phyloP scores from a whole-genome alignment of 2,888 invertebrate species.

The Xylophagus ater region DNA sequence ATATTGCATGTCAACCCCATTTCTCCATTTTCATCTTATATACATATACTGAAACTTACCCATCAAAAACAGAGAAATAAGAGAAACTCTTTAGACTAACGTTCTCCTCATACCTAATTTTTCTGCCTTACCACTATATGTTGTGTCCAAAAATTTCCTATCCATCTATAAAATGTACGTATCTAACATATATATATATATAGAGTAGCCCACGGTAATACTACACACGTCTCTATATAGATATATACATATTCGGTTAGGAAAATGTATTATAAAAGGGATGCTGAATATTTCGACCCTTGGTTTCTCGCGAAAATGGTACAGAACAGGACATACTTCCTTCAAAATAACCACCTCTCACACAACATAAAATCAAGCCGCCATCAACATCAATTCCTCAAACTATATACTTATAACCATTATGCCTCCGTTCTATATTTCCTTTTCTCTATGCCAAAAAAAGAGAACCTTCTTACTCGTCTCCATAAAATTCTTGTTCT shows the following conservation, averaged over 20 bases:
- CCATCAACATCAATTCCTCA: too few relatives aligned
- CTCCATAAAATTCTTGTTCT: too few relatives aligned
- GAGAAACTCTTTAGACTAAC: constrained; percentile 11
- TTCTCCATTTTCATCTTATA: neutral
- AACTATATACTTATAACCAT: too few relatives aligned
- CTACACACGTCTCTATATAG: neutral
- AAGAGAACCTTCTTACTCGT: too few relatives aligned
- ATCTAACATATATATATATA: neutral
- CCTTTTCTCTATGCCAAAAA: too few relatives aligned
- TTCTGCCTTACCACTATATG: constrained; percentile 5
- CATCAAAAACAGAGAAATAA: neutral
- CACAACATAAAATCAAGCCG: too few relatives aligned
- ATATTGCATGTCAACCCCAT: neutral
- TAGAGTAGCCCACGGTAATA: neutral
- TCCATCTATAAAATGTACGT: neutral
- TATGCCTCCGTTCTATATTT: too few relatives aligned
- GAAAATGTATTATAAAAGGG: neutral
- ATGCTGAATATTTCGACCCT: constrained; percentile 15
- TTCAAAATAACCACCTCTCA: too few relatives aligned
- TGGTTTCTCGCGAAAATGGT: constrained; percentile 18
- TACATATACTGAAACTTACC: too few relatives aligned
- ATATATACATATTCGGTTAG: neutral
- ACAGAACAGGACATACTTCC: constrained; percentile 15
- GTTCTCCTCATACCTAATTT: constrained; percentile 6
- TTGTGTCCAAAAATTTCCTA: constrained; percentile 14